A percentile compares a stretch with the other conserved stretches of the same genome.
phyloP scores from a whole-genome alignment of 1,140 invertebrate genomes.

The Chlorops oryzae region DNA sequence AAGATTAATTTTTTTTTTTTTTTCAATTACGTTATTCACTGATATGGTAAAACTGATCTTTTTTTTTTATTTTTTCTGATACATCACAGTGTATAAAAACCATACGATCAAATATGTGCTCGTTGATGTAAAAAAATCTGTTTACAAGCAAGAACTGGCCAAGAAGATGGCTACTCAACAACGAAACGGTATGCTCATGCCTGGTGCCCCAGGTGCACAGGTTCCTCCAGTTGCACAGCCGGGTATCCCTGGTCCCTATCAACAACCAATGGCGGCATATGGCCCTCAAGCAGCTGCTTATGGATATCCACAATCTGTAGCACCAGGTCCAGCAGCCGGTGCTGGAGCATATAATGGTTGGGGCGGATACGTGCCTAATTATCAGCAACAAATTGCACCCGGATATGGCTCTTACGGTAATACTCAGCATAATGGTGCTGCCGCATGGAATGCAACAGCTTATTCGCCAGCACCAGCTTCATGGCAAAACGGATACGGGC shows the following conservation, averaged over 20 bases:
- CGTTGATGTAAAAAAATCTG: slow-evolving; percentile 74
- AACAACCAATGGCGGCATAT: slow-evolving; percentile 23
- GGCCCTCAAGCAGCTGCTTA: slow-evolving; percentile 17
- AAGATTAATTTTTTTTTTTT: not conserved
- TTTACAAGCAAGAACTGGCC: slow-evolving; percentile 61
- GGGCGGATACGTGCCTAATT: slow-evolving; percentile 17
- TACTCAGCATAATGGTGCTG: slow-evolving; percentile 21
- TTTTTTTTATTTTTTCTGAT: slow-evolving; percentile 18
- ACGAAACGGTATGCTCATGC: slow-evolving; percentile 14
- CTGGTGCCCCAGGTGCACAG: slow-evolving; percentile 29
- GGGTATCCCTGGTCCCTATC: slow-evolving; percentile 19
- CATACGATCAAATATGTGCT: slow-evolving; percentile 67
- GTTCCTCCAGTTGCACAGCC: slow-evolving; percentile 26
- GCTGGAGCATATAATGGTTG: slow-evolving; percentile 9
- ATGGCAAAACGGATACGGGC: slow-evolving; percentile 16
- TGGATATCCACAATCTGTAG: slow-evolving; percentile 21
- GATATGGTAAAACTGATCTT: not conserved
- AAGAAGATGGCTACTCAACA: slow-evolving; percentile 34
- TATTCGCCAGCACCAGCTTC: slow-evolving; percentile 9
- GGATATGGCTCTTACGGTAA: slow-evolving; percentile 10
- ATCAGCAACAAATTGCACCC: slow-evolving; percentile 10
- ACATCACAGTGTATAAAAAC: slow-evolving; percentile 59
- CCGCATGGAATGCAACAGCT: slow-evolving; percentile 8
- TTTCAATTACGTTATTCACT: not conserved
- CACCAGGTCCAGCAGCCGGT: slow-evolving; percentile 1